Evolutionary conservation across 1,140 invertebrate species (phyloP).

Genomic region (Choristoneura fumiferana): DNA sequence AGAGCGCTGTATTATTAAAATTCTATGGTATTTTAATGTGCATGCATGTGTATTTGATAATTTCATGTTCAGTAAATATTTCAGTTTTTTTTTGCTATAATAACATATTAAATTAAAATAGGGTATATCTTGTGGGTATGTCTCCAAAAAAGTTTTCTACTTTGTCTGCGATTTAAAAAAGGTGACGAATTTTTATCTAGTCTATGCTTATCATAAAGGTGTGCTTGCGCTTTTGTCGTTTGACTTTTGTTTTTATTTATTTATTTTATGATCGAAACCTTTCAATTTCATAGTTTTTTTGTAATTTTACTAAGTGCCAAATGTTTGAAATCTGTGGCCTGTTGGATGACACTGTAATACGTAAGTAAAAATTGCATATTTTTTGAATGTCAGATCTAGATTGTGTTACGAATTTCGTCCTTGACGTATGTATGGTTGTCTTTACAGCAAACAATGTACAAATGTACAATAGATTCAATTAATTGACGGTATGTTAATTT

Average conservation of each 20-base stretch:
- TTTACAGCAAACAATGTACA: background rate
- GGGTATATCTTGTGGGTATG: too few species aligned
- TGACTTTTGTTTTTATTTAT: slow-evolving; percentile 21
- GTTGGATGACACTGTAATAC: slow-evolving; percentile 20
- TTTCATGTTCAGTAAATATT: too few species aligned
- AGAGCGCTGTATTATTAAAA: too few species aligned
- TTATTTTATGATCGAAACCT: slow-evolving; percentile 5
- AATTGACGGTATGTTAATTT: too few species aligned
- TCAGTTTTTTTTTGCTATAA: too few species aligned
- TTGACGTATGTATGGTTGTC: slow-evolving; percentile 29
- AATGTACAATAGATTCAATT: too few species aligned
- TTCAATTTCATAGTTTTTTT: slow-evolving; percentile 9
- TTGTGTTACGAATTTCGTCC: slow-evolving; percentile 28
- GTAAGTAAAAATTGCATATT: slow-evolving; percentile 26
- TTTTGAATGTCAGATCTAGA: slow-evolving; percentile 26
- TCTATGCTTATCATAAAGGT: slow-evolving; percentile 17
- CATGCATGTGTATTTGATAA: too few species aligned
- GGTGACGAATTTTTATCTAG: slow-evolving; percentile 2
- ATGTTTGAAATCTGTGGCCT: background rate
- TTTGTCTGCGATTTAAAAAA: slow-evolving; percentile 2
- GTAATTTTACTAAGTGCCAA: background rate
- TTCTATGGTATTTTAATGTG: too few species aligned
- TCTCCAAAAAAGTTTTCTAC: background rate
- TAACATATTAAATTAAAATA: too few species aligned
- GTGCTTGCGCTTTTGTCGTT: slow-evolving; percentile 15